phyloP scores from a whole-genome alignment of 92 coral and sea anemone species.

The Bergia puertoricense region DNA sequence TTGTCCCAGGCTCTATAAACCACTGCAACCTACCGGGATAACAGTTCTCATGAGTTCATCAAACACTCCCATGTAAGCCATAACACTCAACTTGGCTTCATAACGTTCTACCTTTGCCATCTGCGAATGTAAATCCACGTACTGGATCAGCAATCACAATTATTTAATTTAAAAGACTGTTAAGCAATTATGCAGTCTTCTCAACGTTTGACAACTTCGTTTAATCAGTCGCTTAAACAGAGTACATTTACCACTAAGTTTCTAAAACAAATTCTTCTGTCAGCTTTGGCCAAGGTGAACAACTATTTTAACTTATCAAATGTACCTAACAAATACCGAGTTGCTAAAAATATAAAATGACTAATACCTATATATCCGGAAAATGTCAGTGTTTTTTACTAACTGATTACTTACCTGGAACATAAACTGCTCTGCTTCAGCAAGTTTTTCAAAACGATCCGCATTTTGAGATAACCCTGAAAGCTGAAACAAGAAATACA shows the following conservation, averaged over 20 bases:
- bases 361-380: too few species aligned
- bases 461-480: conserved; percentile 87
- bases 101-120: conserved; percentile 93
- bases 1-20: too few species aligned
- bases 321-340: background rate
- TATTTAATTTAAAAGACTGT: background rate
- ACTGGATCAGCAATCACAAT: background rate
- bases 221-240: background rate
- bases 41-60: conserved; percentile 93
- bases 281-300: background rate
- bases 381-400: background rate
- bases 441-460: conserved; percentile 67
- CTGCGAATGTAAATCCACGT: conserved; percentile 36
- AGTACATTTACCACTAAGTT: too few species aligned
- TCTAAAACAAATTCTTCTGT: background rate
- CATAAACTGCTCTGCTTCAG: conserved; percentile 94
- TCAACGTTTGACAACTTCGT: too few species aligned
- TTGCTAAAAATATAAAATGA: background rate
- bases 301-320: background rate
- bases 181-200: background rate
- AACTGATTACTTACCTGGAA: conserved; percentile 63
- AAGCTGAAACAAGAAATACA: conserved; percentile 55
- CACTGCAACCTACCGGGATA: conserved; percentile 66
- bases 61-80: conserved; percentile 94
- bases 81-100: conserved; percentile 90